Conservation (phyloP, 2,888 invertebrate species). For the Agrenia bidenticulata region DNA sequence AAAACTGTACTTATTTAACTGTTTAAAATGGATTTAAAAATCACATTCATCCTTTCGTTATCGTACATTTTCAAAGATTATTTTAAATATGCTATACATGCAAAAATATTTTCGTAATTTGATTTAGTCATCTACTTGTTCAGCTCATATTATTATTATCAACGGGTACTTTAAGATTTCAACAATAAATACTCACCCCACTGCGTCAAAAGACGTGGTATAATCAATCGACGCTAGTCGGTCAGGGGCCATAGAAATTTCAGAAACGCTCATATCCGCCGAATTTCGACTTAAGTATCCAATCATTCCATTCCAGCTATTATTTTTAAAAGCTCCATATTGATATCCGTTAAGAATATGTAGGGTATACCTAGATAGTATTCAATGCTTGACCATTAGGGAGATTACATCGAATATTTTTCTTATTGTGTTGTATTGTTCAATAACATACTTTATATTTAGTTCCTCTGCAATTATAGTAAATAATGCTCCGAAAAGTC, state of each 20-base stretch:
- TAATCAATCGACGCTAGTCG: slow-evolving; percentile 24
- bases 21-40: too few relatives aligned
- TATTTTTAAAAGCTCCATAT: slow-evolving; percentile 32
- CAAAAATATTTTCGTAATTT: background rate
- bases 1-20: too few relatives aligned
- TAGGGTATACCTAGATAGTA: slow-evolving; percentile 15
- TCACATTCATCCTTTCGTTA: too few relatives aligned
- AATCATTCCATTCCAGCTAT: slow-evolving; percentile 39
- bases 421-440: background rate
- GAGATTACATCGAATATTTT: background rate
- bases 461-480: slow-evolving; percentile 5
- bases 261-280: slow-evolving; percentile 27
- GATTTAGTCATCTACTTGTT: too few relatives aligned
- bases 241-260: slow-evolving; percentile 30
- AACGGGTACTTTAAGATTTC: too few relatives aligned
- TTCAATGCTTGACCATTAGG: background rate
- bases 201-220: slow-evolving; percentile 15
- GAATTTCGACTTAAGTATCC: slow-evolving; percentile 23
- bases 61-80: too few relatives aligned
- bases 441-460: slow-evolving; percentile 20
- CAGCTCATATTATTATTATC: too few relatives aligned
- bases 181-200: slow-evolving; percentile 15
- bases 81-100: background rate
- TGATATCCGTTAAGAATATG: slow-evolving; percentile 28
- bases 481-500: slow-evolving; percentile 26